Evolutionary conservation across 2,113 vertebrate genomes (phyloP), one percentile per base, ranked within the genome.

Genomic region (Cranoglanis bouderius): DNA sequence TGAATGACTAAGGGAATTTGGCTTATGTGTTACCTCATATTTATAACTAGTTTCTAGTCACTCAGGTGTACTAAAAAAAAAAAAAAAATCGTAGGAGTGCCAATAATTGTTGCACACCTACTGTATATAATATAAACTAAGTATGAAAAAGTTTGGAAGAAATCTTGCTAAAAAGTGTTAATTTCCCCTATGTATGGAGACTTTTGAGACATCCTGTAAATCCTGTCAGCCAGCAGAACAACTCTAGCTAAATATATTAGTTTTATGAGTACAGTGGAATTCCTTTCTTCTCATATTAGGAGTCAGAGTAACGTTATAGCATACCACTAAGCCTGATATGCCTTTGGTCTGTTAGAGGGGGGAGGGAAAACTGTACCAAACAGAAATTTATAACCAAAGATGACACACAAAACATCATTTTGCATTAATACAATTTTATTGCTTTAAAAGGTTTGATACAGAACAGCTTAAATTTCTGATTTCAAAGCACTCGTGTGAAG

Each of bases 401-500:
- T 32, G 40, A 43, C 14, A 63, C 21, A 13, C 14, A 3, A 29
- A 24, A 49, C 46, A 35, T n/a, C 91, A 86, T 74, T 85, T 93
- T 94, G 87, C 89, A 75, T 93, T 93, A 96, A 97, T 97, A 98
- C 96, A 96, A 96, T 95, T 98, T 99, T 99, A 99, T 99, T 99
- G 98, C 97, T 97, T 97, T 96, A 96, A 96, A 96, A 96, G 96
- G 96, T 97, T 96, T 93, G 95, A 98, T 97, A 98, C 97, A 98
- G 96, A 97, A 97, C 96, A 97, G 96, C 93, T 96, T 96, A 96
- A 94, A 96, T 95, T 95, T 96, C 93, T 96, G 96, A 97, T 97
- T 97, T 95, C 93, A 92, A 93, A 92, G 94, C 93, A 93, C 93
- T 93, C 91, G 90, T 92, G 85, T 67, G 26, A 88, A 88, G 88